Base-by-base conservation (phyloP, 2,888 invertebrate genomes). In the Glyphotaelius pellucidus region DNA sequence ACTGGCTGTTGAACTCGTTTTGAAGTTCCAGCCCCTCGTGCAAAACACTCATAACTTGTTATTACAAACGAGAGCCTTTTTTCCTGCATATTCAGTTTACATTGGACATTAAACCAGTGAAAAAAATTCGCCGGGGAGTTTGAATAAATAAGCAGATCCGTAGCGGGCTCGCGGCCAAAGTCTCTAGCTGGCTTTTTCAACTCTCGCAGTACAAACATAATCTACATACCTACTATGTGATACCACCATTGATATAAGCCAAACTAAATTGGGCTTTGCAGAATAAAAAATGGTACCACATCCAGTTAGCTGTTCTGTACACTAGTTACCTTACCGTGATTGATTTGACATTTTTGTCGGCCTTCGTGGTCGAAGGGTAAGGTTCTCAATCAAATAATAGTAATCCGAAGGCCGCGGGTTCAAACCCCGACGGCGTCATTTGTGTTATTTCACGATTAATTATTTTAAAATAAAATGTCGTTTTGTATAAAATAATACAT, bases 121-220 rank as follows among this genome's bases (percentile, higher is more conserved):
- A 91, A 91, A 91, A 91, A 91, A 38, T 80, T 52, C 89, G 31
- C 84, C 35, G 80, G 31, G 32, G 47, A 80, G 30, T 91, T 90
- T 91, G 91, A 91, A 92, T 92, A 92, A 92, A 92, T 91, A 91
- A 92, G 86, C 38, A 32, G 92, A 84, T 84, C 80, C 31, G 88
- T 89, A 38, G 31, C 88, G 79, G 88, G 88, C 88, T n/a, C 79
- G 11, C 35, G 25, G 88, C 88, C 88, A 89, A 89, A 79, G 86
- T 67, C 84, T 32, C 32, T 84, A 25, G 32, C 84, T 25, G 38
- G 32, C 80, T 7, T 31, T 32, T 35, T 3, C 30, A 9, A 88
- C 30, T 67, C 52, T 79, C 19, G 12, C 32, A 30, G 42, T 31
- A 86, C 12, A 1, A 85, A 86, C 47, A 86, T 38, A 25, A 12